These are phyloP conservation scores for Gopherus evgoodei DNA, from an alignment of 2,113 vertebrate genomes.

Conservation along the genomic window DNA sequence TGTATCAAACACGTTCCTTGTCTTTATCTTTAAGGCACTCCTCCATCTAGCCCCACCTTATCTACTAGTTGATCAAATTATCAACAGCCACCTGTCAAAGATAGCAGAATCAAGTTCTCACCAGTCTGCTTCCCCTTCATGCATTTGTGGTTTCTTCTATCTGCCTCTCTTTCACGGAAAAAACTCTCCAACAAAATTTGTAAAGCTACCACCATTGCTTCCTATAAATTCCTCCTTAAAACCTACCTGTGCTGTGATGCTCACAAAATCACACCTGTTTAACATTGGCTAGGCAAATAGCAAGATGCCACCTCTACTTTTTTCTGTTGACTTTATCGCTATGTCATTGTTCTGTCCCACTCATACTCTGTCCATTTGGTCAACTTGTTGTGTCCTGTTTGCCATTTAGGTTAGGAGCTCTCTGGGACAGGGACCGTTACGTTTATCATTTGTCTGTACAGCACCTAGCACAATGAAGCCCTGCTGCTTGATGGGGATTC, in stretches of 20 bases:
- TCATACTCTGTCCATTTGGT: not conserved
- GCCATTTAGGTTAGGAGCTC: not conserved
- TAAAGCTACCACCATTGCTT: not conserved
- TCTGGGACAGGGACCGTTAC: not conserved
- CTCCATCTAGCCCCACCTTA: not conserved
- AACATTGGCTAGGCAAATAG: not conserved
- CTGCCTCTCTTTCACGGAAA: not conserved
- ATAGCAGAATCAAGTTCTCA: not conserved
- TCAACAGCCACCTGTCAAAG: conserved; percentile 38
- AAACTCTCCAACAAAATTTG: not conserved
- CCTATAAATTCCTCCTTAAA: not conserved
- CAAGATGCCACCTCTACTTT: not conserved
- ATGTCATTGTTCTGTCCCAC: not conserved
- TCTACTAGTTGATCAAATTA: conserved; percentile 27
- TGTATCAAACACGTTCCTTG: conserved; percentile 23
- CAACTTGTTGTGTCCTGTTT: not conserved
- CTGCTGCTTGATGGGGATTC: fast-evolving
- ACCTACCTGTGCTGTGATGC: not conserved
- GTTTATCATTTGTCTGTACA: not conserved
- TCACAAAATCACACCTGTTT: not conserved
- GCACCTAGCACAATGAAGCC: not conserved
- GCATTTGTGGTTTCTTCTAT: not conserved
- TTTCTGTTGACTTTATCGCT: not conserved
- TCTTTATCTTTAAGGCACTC: not conserved
- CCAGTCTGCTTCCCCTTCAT: not conserved